These are phyloP conservation scores for Limnephilus lunatus DNA, from an alignment of 2,888 invertebrate genomes.

Conservation along the genomic window DNA sequence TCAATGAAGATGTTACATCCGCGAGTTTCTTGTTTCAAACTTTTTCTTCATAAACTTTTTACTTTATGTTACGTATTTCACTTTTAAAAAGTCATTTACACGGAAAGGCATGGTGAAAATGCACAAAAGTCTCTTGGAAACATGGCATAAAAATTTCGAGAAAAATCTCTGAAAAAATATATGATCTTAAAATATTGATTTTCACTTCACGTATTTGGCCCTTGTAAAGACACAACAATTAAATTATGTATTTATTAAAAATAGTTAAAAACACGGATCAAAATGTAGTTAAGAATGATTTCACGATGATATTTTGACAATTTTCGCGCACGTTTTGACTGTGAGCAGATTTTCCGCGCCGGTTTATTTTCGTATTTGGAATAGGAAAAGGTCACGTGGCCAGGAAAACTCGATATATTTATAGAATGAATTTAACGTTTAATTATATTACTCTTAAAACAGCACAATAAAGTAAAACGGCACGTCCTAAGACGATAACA, in stretches of 20 bases:
- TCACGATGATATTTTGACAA: background rate
- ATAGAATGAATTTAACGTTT: background rate
- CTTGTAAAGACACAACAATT: background rate
- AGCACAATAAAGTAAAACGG: background rate
- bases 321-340: background rate
- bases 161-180: background rate
- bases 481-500: background rate
- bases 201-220: background rate
- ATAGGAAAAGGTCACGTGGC: slow-evolving; percentile 35
- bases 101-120: background rate
- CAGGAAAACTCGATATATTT: slow-evolving; percentile 4
- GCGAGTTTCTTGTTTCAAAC: background rate
- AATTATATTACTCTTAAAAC: background rate
- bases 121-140: background rate
- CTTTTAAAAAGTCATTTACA: background rate
- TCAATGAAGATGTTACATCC: background rate
- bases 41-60: background rate
- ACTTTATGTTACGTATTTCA: background rate
- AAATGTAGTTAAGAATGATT: background rate
- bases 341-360: slow-evolving; percentile 11
- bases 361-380: slow-evolving; percentile 27
- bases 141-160: background rate
- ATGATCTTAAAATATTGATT: background rate
- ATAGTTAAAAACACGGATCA: background rate
- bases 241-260: background rate